These are phyloP conservation scores for Gallirallus australis DNA, from an alignment of 2,797 vertebrate genomes.

Conservation along the genomic window DNA sequence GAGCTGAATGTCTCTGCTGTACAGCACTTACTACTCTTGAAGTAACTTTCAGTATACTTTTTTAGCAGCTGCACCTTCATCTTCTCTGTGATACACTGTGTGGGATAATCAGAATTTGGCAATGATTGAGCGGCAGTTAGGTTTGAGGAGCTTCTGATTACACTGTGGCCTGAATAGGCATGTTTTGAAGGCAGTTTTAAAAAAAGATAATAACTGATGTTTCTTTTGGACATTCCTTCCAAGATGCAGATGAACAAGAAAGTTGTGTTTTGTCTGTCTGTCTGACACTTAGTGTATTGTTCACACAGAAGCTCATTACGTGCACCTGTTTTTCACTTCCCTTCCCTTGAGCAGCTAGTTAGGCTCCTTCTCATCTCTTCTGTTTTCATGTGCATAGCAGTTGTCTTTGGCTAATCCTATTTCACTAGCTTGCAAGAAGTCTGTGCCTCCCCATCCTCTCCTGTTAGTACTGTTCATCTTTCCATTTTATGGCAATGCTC, in stretches of 20 bases:
- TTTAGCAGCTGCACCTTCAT: not conserved
- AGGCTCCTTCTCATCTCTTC: not conserved
- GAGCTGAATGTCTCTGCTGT: not conserved
- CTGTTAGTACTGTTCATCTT: not conserved
- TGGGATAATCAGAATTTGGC: not conserved
- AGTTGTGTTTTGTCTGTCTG: not conserved
- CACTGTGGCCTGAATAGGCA: not conserved
- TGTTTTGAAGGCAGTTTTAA: not conserved
- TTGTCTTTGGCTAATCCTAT: not conserved
- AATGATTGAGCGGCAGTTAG: not conserved
- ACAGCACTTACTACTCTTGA: not conserved
- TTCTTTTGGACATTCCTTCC: not conserved
- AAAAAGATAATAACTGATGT: not conserved
- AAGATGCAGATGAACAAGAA: not conserved
- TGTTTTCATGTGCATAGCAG: not conserved
- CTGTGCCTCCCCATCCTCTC: not conserved
- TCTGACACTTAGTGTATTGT: not conserved
- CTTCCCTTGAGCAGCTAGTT: not conserved
- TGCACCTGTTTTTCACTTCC: not conserved
- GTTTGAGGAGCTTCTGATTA: not conserved
- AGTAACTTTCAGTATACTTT: not conserved
- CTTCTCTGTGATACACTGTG: not conserved
- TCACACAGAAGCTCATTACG: not conserved
- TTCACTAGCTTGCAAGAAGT: not conserved
- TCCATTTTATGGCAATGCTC: not conserved